Evolutionary conservation across 2,797 vertebrate genomes (phyloP).

Genomic region (Acanthiza pusilla): DNA sequence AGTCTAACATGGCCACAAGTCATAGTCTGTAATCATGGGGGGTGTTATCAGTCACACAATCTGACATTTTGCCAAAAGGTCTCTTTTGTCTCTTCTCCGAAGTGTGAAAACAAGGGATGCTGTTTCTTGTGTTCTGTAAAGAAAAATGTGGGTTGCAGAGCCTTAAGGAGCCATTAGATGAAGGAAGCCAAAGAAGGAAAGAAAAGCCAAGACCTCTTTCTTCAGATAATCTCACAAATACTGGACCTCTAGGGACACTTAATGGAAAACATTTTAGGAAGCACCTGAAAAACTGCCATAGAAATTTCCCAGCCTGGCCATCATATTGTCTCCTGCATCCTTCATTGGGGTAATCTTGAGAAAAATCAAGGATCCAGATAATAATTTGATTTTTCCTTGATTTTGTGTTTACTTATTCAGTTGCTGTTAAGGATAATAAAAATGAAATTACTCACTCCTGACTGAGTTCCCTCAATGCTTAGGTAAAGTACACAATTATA

Average conservation of each 20-base stretch:
- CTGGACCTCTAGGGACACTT: background rate
- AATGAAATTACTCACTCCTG: background rate
- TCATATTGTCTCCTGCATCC: background rate
- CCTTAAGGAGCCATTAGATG: background rate
- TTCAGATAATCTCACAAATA: background rate
- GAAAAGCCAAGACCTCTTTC: background rate
- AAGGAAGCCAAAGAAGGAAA: slow-evolving; percentile 9
- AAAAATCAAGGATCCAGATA: background rate
- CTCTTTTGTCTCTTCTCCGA: slow-evolving; percentile 42
- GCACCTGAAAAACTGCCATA: slow-evolving; percentile 14
- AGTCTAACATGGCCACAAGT: slow-evolving; percentile 26
- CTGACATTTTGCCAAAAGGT: slow-evolving; percentile 56
- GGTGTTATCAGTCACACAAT: slow-evolving; percentile 32
- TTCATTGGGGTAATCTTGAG: background rate
- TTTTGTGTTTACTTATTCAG: slow-evolving; percentile 4
- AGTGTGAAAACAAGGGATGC: slow-evolving; percentile 25
- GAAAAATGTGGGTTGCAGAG: background rate
- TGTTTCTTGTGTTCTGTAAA: background rate
- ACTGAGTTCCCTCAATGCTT: background rate
- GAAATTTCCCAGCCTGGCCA: background rate
- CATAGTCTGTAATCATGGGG: slow-evolving; percentile 28
- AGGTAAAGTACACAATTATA: background rate
- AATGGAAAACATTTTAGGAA: slow-evolving; percentile 40
- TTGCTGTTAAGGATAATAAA: background rate
- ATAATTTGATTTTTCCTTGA: background rate